Evolutionary conservation across 2,888 invertebrate species (phyloP).

Genomic region (Criorhina ranunculi): DNA sequence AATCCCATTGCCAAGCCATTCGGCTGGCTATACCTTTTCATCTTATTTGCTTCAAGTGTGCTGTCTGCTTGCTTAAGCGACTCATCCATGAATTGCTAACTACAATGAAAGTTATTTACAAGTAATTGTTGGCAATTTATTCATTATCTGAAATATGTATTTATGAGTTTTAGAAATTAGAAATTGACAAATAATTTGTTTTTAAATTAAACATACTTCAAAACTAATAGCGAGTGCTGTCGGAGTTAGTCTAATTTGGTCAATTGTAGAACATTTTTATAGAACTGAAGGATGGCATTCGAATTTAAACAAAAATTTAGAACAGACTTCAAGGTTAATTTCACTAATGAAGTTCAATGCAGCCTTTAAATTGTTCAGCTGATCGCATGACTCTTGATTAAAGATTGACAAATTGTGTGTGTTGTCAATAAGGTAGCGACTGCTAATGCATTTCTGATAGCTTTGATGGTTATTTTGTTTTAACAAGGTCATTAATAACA

Average conservation of each 20-base stretch:
- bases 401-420: slow-evolving; percentile 6
- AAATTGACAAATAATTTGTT: neutral
- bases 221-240: neutral
- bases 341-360: too few relatives aligned
- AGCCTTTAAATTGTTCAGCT: neutral
- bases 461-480: slow-evolving; percentile 6
- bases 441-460: slow-evolving; percentile 17
- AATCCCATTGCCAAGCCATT: neutral
- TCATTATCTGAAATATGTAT: neutral
- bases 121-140: neutral
- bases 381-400: neutral
- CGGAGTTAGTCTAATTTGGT: too few relatives aligned
- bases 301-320: neutral
- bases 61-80: neutral
- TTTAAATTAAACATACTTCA: neutral
- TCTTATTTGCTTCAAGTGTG: slow-evolving; percentile 8
- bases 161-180: neutral
- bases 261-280: neutral
- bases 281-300: neutral
- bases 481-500: slow-evolving; percentile 5
- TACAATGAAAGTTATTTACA: slow-evolving; percentile 9
- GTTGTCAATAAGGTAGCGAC: neutral
- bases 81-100: slow-evolving; percentile 3
- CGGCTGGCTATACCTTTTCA: neutral
- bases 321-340: neutral